These are phyloP conservation scores for Drosophila birchii DNA, from an alignment of 2,888 invertebrate genomes.

Conservation along the genomic window DNA sequence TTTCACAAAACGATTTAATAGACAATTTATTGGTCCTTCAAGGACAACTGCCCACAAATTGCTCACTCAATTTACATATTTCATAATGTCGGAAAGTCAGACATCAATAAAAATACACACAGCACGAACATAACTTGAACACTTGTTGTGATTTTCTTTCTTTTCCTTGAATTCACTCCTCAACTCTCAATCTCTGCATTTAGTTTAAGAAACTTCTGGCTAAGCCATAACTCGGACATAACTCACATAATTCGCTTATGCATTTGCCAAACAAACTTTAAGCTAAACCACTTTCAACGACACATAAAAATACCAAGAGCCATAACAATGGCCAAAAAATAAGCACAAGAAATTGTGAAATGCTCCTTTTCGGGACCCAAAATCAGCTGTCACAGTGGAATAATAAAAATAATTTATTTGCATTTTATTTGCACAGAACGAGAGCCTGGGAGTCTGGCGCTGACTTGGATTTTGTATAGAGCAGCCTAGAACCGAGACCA, in stretches of 20 bases:
- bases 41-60: conserved; percentile 11
- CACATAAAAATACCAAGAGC: conserved; percentile 23
- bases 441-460: conserved; percentile 20
- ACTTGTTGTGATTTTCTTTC: conserved; percentile 2
- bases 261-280: conserved; percentile 25
- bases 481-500: conserved; percentile 24
- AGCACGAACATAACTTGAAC: neutral
- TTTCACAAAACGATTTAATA: conserved; percentile 6
- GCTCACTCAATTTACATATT: conserved; percentile 18
- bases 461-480: conserved; percentile 16
- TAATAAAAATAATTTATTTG: conserved; percentile 79
- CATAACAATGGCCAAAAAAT: conserved; percentile 33
- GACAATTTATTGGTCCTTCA: conserved; percentile 4
- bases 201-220: conserved; percentile 1
- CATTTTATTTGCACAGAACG: conserved; percentile 44
- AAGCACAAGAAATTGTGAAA: conserved; percentile 29
- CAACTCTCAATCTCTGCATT: neutral
- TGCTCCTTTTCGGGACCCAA: conserved; percentile 29
- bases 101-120: conserved; percentile 6
- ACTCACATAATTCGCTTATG: conserved; percentile 30
- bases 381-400: conserved; percentile 74
- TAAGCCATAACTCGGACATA: conserved; percentile 12
- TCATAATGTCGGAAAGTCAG: conserved; percentile 12
- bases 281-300: conserved; percentile 40
- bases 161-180: neutral